These are phyloP conservation scores for Tuberolachnus salignus DNA, from an alignment of 2,888 invertebrate genomes.

Conservation along the genomic window DNA sequence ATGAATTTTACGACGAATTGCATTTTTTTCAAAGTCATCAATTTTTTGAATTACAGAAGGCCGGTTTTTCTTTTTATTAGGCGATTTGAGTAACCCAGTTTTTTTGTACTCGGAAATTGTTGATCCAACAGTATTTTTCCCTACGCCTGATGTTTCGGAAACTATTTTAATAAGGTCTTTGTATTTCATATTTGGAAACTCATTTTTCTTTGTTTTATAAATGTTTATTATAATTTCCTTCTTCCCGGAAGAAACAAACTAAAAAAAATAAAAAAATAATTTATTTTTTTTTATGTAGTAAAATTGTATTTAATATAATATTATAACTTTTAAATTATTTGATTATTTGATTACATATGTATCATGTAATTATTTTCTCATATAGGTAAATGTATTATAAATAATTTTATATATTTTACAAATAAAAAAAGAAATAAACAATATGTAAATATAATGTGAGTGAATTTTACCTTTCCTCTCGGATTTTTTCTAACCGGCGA, in stretches of 20 bases:
- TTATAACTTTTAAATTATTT: no score
- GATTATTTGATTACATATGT: no score
- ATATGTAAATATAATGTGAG: no score
- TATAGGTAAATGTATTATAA: no score
- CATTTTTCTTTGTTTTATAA: no score
- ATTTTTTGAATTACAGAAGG: neutral
- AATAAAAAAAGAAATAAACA: no score
- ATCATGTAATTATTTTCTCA: no score
- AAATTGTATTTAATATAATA: no score
- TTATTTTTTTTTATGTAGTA: neutral
- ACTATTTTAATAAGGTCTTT: neutral
- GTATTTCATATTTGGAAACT: neutral
- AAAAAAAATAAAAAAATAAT: neutral
- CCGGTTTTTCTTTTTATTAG: neutral
- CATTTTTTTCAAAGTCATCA: neutral
- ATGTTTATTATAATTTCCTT: neutral
- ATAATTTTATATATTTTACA: no score
- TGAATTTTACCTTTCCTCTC: no score
- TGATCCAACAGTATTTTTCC: neutral
- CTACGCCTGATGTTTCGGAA: neutral
- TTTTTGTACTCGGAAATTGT: neutral
- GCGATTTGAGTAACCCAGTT: neutral
- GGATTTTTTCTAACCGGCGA: no score
- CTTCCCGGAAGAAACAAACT: neutral
- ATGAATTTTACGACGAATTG: neutral